Conservation (phyloP, 1,140 invertebrate species). For the Procambarus clarkii region DNA sequence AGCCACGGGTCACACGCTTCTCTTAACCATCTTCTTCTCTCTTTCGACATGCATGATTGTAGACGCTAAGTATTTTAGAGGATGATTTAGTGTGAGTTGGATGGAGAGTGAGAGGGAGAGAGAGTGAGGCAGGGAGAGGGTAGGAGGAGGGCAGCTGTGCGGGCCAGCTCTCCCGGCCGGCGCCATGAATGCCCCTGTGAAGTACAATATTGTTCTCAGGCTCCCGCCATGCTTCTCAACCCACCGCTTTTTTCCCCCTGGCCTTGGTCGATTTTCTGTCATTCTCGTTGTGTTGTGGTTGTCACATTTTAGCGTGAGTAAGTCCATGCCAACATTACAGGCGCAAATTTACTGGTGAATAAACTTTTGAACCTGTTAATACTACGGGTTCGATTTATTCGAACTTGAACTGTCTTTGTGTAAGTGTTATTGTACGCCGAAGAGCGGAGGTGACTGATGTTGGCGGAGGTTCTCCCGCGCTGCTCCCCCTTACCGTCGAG, state of each 20-base stretch:
- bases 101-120: no score
- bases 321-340: background rate
- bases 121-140: background rate
- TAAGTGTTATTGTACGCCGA: background rate
- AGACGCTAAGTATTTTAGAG: no score
- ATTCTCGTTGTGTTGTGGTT: background rate
- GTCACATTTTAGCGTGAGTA: background rate
- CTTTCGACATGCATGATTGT: background rate
- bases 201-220: constrained; percentile 63
- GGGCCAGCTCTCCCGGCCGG: constrained; percentile 31
- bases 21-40: background rate
- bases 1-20: no score
- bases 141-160: background rate
- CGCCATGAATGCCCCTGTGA: constrained; percentile 57
- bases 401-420: background rate
- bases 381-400: background rate
- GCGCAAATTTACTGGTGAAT: background rate
- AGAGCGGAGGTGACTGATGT: background rate
- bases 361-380: background rate
- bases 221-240: constrained; percentile 16
- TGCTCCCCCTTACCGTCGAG: constrained; percentile 17
- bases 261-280: constrained; percentile 50
- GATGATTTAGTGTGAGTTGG: no score
- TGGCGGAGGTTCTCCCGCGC: background rate
- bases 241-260: constrained; percentile 33